These are phyloP conservation scores for Philonicus albiceps DNA, from an alignment of 2,888 invertebrate species.

Conservation along the genomic window DNA sequence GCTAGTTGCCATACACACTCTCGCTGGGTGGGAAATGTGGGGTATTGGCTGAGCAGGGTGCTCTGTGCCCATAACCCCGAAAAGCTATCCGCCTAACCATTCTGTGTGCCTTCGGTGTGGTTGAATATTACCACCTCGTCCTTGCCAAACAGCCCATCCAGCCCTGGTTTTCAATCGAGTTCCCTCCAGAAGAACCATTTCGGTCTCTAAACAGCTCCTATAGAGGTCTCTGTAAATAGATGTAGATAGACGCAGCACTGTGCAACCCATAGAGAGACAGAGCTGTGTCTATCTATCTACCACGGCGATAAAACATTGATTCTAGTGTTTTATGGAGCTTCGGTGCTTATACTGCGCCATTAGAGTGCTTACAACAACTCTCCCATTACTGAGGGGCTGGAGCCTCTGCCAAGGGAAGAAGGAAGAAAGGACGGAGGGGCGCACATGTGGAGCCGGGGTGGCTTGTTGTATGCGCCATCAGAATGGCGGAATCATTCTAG, in stretches of 20 bases:
- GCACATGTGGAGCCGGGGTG: background rate
- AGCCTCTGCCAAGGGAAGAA: background rate
- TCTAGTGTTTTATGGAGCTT: slow-evolving; percentile 40
- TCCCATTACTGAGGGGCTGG: slow-evolving; percentile 17
- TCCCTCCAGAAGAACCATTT: slow-evolving; percentile 37
- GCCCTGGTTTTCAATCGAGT: slow-evolving; percentile 33
- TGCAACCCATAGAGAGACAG: background rate
- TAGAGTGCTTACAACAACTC: slow-evolving; percentile 46
- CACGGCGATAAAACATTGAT: slow-evolving; percentile 42
- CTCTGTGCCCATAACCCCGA: slow-evolving; percentile 37
- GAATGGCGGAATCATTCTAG: slow-evolving; percentile 16
- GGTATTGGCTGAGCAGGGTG: background rate
- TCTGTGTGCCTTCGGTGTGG: slow-evolving; percentile 28
- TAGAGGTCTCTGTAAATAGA: background rate
- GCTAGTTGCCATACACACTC: slow-evolving; percentile 35
- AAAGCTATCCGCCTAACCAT: background rate
- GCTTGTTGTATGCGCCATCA: background rate
- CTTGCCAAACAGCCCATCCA: slow-evolving; percentile 4
- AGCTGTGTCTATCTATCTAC: background rate
- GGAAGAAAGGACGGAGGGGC: background rate
- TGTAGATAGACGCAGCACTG: background rate
- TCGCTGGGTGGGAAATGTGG: background rate
- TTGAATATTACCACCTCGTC: slow-evolving; percentile 28
- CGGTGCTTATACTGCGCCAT: slow-evolving; percentile 45
- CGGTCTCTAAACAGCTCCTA: slow-evolving; percentile 7